Conservation (phyloP, 2,797 vertebrate species). For the Phrynocephalus forsythii region DNA sequence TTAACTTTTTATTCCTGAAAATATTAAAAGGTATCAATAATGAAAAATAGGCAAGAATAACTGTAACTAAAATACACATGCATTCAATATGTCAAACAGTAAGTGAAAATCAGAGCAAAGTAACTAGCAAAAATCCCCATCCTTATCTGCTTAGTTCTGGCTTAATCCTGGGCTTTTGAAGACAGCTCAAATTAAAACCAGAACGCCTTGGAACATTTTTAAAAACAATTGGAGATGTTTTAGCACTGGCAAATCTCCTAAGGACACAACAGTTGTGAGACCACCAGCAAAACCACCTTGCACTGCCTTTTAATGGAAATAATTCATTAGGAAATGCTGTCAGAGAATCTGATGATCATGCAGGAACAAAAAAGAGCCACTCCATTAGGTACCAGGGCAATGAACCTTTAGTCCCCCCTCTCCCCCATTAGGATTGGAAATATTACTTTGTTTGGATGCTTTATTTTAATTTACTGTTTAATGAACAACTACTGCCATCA, state of each 20-base stretch:
- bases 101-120: not conserved
- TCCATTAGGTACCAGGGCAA: too few species aligned
- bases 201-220: not conserved
- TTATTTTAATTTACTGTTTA: too few species aligned
- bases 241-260: not conserved
- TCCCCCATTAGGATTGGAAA: too few species aligned
- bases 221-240: not conserved
- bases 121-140: not conserved
- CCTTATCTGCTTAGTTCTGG: not conserved
- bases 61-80: not conserved
- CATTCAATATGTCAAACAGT: not conserved
- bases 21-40: not conserved
- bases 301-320: not conserved
- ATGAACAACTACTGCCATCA: too few species aligned
- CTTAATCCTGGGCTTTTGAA: not conserved
- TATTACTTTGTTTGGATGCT: too few species aligned
- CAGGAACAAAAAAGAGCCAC: not conserved
- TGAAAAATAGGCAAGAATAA: not conserved
- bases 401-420: too few species aligned
- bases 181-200: not conserved
- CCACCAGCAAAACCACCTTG: not conserved
- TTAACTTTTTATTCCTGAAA: conserved; percentile 1
- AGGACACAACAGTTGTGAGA: not conserved
- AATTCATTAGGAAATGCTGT: not conserved
- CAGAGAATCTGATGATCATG: not conserved